Conservation (phyloP, 2,797 vertebrate species). For the Hydrolagus colliei region DNA sequence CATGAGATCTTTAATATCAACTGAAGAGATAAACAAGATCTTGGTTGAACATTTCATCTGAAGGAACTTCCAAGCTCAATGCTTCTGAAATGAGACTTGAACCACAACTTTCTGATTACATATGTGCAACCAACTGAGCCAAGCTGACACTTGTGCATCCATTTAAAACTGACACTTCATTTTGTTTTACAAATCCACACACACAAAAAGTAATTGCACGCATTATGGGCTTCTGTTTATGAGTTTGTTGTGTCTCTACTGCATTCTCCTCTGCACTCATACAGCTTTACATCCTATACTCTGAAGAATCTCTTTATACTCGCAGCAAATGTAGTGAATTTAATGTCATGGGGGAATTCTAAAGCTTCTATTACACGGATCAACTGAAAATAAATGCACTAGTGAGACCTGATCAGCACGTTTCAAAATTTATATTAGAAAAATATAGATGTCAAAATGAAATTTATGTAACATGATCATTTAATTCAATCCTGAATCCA, state of each 20-base stretch:
- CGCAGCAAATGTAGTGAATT: conserved; percentile 63
- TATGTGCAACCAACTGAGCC: too few relatives aligned
- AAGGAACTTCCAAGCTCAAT: too few relatives aligned
- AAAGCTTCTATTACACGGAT: conserved; percentile 91
- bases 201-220: conserved; percentile 54
- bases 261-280: conserved; percentile 72
- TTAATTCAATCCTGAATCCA: conserved; percentile 80
- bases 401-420: conserved; percentile 75
- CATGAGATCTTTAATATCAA: too few relatives aligned
- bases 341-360: conserved; percentile 73
- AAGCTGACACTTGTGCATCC: background rate
- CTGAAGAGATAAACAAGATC: too few relatives aligned
- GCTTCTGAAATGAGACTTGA: too few relatives aligned
- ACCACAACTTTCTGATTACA: too few relatives aligned
- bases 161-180: conserved; percentile 24
- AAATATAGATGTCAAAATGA: conserved; percentile 74
- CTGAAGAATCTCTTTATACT: conserved; percentile 71
- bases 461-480: conserved; percentile 87
- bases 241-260: conserved; percentile 71
- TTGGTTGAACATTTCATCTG: too few relatives aligned
- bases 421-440: conserved; percentile 85
- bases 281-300: conserved; percentile 70
- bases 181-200: conserved; percentile 14
- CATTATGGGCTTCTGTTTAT: conserved; percentile 75
- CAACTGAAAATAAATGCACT: conserved; percentile 87